Base-by-base conservation (phyloP, 1,140 invertebrate genomes). In the Zaprionus camerounensis region DNA sequence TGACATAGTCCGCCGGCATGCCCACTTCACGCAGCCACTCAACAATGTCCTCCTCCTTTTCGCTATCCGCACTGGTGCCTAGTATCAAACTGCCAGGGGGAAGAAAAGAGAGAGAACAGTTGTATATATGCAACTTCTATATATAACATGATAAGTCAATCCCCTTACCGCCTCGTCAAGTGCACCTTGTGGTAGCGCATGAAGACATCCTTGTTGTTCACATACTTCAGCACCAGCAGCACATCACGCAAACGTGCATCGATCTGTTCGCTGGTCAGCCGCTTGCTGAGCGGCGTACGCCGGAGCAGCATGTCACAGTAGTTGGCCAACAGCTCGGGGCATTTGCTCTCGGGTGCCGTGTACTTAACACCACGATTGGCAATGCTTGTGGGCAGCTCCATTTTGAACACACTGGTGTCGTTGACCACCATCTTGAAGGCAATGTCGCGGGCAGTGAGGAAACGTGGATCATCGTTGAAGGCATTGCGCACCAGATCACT, bases 121-220 rank as follows among this genome's bases (percentile, higher is more conserved):
- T 38, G 24, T 44, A 2, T 13, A 9, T 3, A 11, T 41, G 0
- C 22, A 24, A 9, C 15, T 13, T 9, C 1, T 11, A 34, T 34
- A 11, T 11, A 34, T 11, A 34, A 34, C 3, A 11, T 34, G 9
- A 34, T 11, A 34, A 34, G 31, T 15, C 15, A 17, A n/a, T 17
- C 12, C 20, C 64, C 98, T 64, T 98, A 95, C 81, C 99, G 95
- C 81, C 99, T 94, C 26, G 99, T 99, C 78, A 99, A 94, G 94
- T 99, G 99, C 44, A 98, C 98, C 94, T 99, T 99, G 93, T 99
- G 98, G 93, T 99, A 99, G 73, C 98, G 94, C 99, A 99, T 99
- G 92, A 99, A 99, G 7, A 99, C 98, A 94, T 99, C 99, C 93
- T 99, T 99, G 93, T 99, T 99, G 93, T 98, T 97, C 58, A 99